Conservation (phyloP, 2,797 vertebrate genomes). For the Hylomyscus alleni region DNA sequence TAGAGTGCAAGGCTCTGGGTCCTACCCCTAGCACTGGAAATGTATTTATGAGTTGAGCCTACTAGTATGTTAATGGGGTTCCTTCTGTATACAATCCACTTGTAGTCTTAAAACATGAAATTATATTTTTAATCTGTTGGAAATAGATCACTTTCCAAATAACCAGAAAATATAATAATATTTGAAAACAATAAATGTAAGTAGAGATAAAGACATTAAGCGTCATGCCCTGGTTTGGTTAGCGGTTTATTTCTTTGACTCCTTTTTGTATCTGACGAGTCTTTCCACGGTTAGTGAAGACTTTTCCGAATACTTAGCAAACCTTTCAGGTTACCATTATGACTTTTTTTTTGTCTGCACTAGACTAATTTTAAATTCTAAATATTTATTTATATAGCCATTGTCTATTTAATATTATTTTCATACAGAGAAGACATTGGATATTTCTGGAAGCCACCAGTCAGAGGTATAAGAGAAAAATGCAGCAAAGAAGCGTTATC, state of each 20-base stretch:
- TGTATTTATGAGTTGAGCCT: slow-evolving; percentile 48
- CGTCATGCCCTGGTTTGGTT: slow-evolving; percentile 44
- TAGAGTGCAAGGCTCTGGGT: background rate
- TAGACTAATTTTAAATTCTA: background rate
- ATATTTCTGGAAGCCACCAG: slow-evolving; percentile 59
- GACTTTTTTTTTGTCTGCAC: slow-evolving; percentile 28
- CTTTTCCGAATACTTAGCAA: slow-evolving; percentile 15
- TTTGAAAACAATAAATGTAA: slow-evolving; percentile 59
- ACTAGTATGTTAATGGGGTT: background rate
- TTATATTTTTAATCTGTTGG: slow-evolving; percentile 58
- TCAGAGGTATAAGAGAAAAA: slow-evolving; percentile 34
- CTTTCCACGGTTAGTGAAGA: slow-evolving; percentile 59
- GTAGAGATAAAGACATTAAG: slow-evolving; percentile 64
- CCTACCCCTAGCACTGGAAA: background rate
- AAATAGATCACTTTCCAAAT: slow-evolving; percentile 55
- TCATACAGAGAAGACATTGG: slow-evolving; percentile 54
- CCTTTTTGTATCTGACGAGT: slow-evolving; percentile 30
- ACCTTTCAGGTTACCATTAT: slow-evolving; percentile 13
- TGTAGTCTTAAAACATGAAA: slow-evolving; percentile 60
- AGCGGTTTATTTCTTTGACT: slow-evolving; percentile 40
- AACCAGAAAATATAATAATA: slow-evolving; percentile 53
- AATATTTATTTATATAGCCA: slow-evolving; percentile 14
- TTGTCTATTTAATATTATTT: slow-evolving; percentile 66
- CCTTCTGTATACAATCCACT: background rate
- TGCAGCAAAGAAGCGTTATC: slow-evolving; percentile 9